Base-by-base conservation (phyloP, 2,113 vertebrate genomes). In the Urocynchramus pylzowi region DNA sequence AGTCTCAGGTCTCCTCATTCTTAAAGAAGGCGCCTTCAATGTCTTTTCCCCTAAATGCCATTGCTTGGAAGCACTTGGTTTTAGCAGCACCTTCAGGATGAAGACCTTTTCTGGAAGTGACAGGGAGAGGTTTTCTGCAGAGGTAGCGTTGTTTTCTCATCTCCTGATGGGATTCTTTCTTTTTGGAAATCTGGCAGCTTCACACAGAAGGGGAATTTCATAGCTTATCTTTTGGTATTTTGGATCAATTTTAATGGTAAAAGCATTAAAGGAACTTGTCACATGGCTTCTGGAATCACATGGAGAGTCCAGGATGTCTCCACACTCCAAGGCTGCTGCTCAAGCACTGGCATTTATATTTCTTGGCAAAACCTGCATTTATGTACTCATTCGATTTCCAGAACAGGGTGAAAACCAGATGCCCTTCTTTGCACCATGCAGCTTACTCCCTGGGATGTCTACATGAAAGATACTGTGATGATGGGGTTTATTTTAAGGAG, bases 1-100 rank as follows among this genome's bases (percentile, higher is more conserved):
- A 88, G 59, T 37, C 60, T 63, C 10, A 18, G 45, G 61, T 56
- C 57, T 54, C 91, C 89, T 73, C 4, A 49, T 85, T 94, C 89
- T 87, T 87, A 97, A 97, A 80, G 95, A 96, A 93, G 88, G 87
- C 79, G 93, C 86, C 81, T 91, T 91, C 61, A 50, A 39, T 70
- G 59, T 64, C 67, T 52, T 87, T 78, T 20, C 5, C 24, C 57
- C 42, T 89, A 67, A 84, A 90, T 59, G 70, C 2, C 16, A 85
- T 67, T 94, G 75, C 49, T n/a, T 23, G 5, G 50, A 89, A 96
- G 83, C 6, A 22, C 90, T 97, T 42, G 8, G 65, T 96, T 98
- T 96, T 90, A 97, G 91, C 95, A 98, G 94, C 78, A 94, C 85
- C 90, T 97, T 94, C 87, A 93, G 79, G 94, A 67, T 90, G 94